Percentiles rank a stretch among this genome's conserved stretches.
Evolutionary conservation across 2,113 vertebrate species (phyloP).

Genomic region (Entelurus aequoreus): DNA sequence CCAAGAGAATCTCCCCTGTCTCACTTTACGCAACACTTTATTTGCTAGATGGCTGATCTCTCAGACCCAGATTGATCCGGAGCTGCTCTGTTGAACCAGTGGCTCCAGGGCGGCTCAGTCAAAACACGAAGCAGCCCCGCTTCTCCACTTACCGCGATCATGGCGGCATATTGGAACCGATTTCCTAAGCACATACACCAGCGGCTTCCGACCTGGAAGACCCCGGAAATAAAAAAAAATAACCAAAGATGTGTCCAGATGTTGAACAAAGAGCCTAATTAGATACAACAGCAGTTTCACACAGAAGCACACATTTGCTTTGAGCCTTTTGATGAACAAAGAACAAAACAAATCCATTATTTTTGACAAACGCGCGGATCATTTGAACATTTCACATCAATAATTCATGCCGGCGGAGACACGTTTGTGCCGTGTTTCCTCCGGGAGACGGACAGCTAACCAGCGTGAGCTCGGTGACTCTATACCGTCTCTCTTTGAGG

Average conservation of each 20-base stretch:
- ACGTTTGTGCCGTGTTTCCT: conserved; percentile 60
- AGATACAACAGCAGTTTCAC: background rate
- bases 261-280: conserved; percentile 6
- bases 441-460: conserved; percentile 55
- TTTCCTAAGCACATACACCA: conserved; percentile 10
- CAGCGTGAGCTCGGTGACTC: conserved; percentile 13
- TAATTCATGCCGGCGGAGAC: conserved; percentile 58
- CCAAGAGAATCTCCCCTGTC: conserved; percentile 24
- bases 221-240: background rate
- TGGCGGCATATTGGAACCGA: conserved; percentile 26
- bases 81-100: conserved; percentile 59
- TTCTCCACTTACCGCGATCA: conserved; percentile 48
- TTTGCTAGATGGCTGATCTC: conserved; percentile 55
- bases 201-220: background rate
- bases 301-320: conserved; percentile 33
- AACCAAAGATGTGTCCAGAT: background rate
- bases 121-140: conserved; percentile 55
- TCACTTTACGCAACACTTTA: conserved; percentile 44
- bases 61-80: conserved; percentile 65
- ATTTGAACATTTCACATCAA: conserved; percentile 64
- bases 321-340: conserved; percentile 42
- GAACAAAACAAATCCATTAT: conserved; percentile 58
- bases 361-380: conserved; percentile 53
- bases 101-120: conserved; percentile 63
- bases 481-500: conserved; percentile 43